Conservation (phyloP, 2,888 invertebrate genomes). For the Acanthosepion lycidas region DNA sequence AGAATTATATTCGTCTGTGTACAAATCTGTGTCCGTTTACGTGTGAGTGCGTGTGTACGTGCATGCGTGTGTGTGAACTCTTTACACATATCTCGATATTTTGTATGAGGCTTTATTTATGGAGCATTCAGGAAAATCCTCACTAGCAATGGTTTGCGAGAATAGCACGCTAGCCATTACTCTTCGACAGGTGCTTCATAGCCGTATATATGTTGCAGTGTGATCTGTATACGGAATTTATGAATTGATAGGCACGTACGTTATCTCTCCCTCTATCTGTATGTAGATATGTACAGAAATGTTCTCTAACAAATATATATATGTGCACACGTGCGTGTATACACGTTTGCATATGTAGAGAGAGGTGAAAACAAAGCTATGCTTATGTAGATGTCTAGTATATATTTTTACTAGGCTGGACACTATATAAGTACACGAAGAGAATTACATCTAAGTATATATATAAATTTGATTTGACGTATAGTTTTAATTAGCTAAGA, state of each 20-base stretch:
- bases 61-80: not conserved
- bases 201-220: not conserved
- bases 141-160: not conserved
- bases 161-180: not conserved
- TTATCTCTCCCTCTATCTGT: not conserved
- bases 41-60: not conserved
- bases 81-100: not conserved
- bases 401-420: not conserved
- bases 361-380: not conserved
- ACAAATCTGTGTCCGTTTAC: not conserved
- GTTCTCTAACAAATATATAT: not conserved
- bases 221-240: not conserved
- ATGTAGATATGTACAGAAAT: not conserved
- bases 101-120: not conserved
- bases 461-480: not conserved
- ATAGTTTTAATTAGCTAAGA: not conserved
- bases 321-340: not conserved
- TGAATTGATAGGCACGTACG: not conserved
- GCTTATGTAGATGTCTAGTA: not conserved
- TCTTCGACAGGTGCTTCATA: not conserved
- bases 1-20: not conserved
- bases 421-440: not conserved
- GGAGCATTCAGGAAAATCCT: not conserved
- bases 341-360: not conserved
- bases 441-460: not conserved